Conservation (phyloP, 1,140 invertebrate species). For the Meloidogyne exigua region DNA sequence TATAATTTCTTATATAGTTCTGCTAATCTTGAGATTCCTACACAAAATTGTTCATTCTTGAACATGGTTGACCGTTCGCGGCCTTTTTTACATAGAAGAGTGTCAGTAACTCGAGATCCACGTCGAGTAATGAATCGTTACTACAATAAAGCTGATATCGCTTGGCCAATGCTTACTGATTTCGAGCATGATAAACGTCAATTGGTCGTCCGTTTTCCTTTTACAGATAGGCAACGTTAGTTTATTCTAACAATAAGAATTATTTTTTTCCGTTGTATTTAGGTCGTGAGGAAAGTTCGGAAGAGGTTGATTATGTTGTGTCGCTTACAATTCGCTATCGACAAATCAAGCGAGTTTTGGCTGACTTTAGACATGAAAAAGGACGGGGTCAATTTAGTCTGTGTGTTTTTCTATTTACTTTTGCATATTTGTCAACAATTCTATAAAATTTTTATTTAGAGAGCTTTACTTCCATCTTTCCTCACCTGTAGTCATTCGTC, state of each 20-base stretch:
- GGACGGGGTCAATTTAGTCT: slow-evolving; percentile 15
- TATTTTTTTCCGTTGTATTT: background rate
- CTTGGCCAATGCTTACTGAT: slow-evolving; percentile 30
- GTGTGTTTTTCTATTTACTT: slow-evolving; percentile 8
- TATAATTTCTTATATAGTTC: slow-evolving; percentile 22
- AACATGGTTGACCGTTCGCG: slow-evolving; percentile 27
- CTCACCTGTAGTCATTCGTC: slow-evolving; percentile 30
- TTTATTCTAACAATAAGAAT: slow-evolving; percentile 1
- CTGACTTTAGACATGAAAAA: slow-evolving; percentile 18
- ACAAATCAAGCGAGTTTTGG: slow-evolving; percentile 25
- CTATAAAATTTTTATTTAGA: slow-evolving; percentile 2
- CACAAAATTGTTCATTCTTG: slow-evolving; percentile 28
- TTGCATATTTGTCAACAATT: background rate
- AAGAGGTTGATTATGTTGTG: slow-evolving; percentile 24
- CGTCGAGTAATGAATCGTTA: slow-evolving; percentile 27
- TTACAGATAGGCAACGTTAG: slow-evolving; percentile 28
- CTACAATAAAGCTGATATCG: slow-evolving; percentile 15
- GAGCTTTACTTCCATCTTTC: slow-evolving; percentile 37
- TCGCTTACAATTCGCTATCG: slow-evolving; percentile 31
- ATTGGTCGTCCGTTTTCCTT: slow-evolving; percentile 32
- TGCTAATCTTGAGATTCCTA: slow-evolving; percentile 31
- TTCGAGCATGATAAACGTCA: slow-evolving; percentile 38
- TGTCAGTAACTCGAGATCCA: slow-evolving; percentile 7
- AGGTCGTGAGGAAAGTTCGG: slow-evolving; percentile 18
- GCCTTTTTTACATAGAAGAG: slow-evolving; percentile 20